Evolutionary conservation across 2,113 vertebrate species (phyloP), one percentile per base, ranked within the genome.

Genomic region (Coptodon rendalli): DNA sequence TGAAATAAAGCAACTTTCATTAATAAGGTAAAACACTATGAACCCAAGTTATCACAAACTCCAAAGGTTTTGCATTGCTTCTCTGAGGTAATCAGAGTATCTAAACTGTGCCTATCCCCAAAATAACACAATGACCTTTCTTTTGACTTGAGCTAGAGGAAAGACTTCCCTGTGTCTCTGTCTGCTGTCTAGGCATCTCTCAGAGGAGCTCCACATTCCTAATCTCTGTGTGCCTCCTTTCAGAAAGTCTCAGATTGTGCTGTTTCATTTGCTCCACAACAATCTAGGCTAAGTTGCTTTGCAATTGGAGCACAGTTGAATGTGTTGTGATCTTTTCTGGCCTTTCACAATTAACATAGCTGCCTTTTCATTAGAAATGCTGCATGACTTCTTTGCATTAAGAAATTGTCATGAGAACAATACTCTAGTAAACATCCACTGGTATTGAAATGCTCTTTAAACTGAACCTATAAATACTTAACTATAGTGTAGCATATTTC

Each of bases 221-320:
- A 92, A 95, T 94, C 91, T 59, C 59, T 86, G 17, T 85, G 61
- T 76, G 84, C 86, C 84, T 89, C 84, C 84, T 83, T 90, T 91
- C 87, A 84, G 50, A 91, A 87, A 90, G 82, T 88, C 86, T 85
- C 84, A 84, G 86, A 91, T 89, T 92, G 79, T 68, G 84, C 86
- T 86, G 90, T 81, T 89, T 92, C 89, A 91, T 88, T 88, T 86
- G 81, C 7, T 13, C 82, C 83, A 40, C 85, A 84, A 59, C 89
- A 71, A 89, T 90, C 53, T 81, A 82, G 82, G 89, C 83, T 90
- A 27, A 83, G 76, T 89, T 54, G 36, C 68, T 66, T 19, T 81
- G 81, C 89, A 53, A 59, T 89, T 80, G 85, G 24, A 29, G 45
- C 45, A 52, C 45, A 78, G 71, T 0, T 31, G 43, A 78, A 78